A percentile compares a stretch with the other conserved stretches of the same genome.
Conservation (phyloP, 2,888 invertebrate genomes). For the Blastobasis lacticolella region DNA sequence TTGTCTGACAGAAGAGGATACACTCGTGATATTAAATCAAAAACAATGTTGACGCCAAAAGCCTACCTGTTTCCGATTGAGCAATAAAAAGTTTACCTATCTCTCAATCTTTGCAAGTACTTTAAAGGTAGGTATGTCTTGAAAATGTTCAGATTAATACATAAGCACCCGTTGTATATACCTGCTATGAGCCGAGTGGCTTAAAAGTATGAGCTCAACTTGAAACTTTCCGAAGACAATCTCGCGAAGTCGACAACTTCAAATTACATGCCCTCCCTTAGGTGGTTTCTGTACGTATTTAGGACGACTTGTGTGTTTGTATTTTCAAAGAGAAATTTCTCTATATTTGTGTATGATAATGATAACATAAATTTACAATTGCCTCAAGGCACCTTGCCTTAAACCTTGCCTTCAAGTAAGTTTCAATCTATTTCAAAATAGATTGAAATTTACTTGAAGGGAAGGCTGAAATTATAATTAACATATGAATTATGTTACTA, state of each 20-base stretch:
- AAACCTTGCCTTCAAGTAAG: too few species aligned
- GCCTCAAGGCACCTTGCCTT: too few species aligned
- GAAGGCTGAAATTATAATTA: too few species aligned
- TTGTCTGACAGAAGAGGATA: neutral
- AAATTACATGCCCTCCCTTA: constrained; percentile 6
- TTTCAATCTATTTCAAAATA: too few species aligned
- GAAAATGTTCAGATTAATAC: neutral
- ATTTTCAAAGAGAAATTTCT: neutral
- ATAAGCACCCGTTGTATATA: too few species aligned
- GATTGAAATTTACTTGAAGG: too few species aligned
- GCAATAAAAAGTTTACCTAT: neutral
- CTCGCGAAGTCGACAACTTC: constrained; percentile 6
- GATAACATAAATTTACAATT: too few species aligned
- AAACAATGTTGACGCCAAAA: neutral
- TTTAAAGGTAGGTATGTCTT: neutral
- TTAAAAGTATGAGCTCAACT: constrained; percentile 1
- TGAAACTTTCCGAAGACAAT: constrained; percentile 6
- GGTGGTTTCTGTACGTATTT: neutral
- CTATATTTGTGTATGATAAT: too few species aligned
- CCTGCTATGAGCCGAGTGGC: neutral
- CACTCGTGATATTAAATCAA: neutral
- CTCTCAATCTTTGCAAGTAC: neutral
- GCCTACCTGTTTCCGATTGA: neutral
- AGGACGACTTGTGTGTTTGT: neutral
- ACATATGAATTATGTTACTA: too few species aligned